phyloP scores from a whole-genome alignment of 23 tunicate species.

The Trididemnum miniatum region DNA sequence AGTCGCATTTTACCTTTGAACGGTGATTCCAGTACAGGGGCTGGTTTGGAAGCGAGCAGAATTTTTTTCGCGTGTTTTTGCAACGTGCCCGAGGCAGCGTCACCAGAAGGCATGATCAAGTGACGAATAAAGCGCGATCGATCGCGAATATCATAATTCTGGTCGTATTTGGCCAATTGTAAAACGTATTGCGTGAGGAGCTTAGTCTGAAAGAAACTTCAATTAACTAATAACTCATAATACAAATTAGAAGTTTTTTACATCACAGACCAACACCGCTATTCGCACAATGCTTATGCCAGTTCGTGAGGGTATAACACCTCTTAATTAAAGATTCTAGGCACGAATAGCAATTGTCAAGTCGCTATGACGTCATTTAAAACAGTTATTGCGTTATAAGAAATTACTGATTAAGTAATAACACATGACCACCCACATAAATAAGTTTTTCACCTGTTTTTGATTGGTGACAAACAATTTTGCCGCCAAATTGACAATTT shows the following conservation, averaged over 20 bases:
- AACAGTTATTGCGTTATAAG: no score
- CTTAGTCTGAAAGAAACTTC: constrained; percentile 68
- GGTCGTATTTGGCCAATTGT: constrained; percentile 95
- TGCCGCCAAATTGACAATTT: constrained; percentile 84
- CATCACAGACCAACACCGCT: no score
- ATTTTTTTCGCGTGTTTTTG: constrained; percentile 94
- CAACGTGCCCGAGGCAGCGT: constrained; percentile 39
- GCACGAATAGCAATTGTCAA: no score
- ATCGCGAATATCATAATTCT: constrained; percentile 95
- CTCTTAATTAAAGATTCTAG: no score
- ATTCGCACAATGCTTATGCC: no score
- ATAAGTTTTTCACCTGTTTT: constrained; percentile 52
- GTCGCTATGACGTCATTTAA: no score
- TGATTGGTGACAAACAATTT: constrained; percentile 83
- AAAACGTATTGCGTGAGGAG: constrained; percentile 87
- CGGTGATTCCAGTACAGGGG: constrained; percentile 96
- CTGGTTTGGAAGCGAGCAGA: constrained; percentile 89
- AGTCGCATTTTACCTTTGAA: constrained; percentile 95
- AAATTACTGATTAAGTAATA: no score
- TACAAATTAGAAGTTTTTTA: no score
- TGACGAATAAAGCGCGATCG: constrained; percentile 90
- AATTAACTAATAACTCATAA: no score
- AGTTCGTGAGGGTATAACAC: no score
- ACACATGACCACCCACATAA: no score
- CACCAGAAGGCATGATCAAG: constrained; percentile 78